Evolutionary conservation across 2,113 vertebrate genomes (phyloP), one percentile per base, ranked within the genome.

Genomic region (Muntiacus reevesi): DNA sequence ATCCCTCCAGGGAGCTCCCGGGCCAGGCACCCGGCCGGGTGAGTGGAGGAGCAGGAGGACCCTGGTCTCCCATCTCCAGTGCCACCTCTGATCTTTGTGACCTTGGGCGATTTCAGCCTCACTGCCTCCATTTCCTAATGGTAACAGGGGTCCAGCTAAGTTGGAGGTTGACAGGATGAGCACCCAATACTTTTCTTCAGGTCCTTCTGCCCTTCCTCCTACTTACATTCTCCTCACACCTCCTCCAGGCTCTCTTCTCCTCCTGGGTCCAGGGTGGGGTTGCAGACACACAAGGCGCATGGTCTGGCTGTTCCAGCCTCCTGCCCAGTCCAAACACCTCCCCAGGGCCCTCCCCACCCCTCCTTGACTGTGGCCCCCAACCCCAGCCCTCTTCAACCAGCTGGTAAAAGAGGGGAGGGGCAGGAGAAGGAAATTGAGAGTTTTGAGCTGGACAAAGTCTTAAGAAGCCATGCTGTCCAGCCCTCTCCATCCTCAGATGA

Each of bases 21-120:
- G 50, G 10, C 59, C 19, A 0, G 9, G 89, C 3, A 0, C n/a
- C 13, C 7, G 3, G 83, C 60, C 3, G 1, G 21, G 4, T 7
- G 27, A 30, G 47, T 1, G 23, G n/a, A 40, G 21, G 45, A 1
- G 6, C 7, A 5, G 17, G 14, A 12, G 59, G 62, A 16, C 59
- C 85, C 8, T 2, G 25, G 27, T 5, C 12, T 21, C 88, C 30
- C 12, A 1, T 14, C 62, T 47, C 21, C 81, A 55, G n/a, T 67
- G 97, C 55, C 9, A 33, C 25, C 71, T 82, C 23, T 60, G 59
- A 36, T 82, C 23, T 76, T 28, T 47, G 64, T 33, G 40, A 67
- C 9, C 64, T 27, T 6, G 8, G 84, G 9, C 12, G 47, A 15
- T 3, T 19, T 47, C 36, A 45, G 79, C n/a, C 81, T 79, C n/a